A percentile compares a stretch with the other conserved stretches of the same genome.
phyloP scores from a whole-genome alignment of 2,888 invertebrate genomes.

The Clistopyga incitator region DNA sequence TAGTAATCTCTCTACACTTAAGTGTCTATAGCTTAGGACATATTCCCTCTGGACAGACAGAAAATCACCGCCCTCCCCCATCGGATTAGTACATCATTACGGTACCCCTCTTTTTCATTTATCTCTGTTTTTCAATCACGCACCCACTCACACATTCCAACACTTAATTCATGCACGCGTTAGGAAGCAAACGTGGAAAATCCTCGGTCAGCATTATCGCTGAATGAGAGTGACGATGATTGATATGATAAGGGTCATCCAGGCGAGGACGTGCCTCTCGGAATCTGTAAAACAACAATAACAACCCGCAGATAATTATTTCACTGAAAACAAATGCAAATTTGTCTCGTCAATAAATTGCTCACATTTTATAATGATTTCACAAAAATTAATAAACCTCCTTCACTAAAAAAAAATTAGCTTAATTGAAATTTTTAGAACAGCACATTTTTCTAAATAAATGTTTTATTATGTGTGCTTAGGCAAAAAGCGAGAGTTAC shows the following conservation, averaged over 20 bases:
- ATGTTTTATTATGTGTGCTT: conserved; percentile 13
- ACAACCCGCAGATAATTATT: conserved; percentile 18
- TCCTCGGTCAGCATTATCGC: conserved; percentile 59
- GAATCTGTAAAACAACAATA: conserved; percentile 50
- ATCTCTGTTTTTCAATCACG: conserved; percentile 6
- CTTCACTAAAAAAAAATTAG: too few species aligned
- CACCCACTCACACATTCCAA: conserved; percentile 13
- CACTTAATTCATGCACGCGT: conserved; percentile 36
- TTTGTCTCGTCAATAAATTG: background rate
- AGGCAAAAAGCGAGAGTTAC: conserved; percentile 23
- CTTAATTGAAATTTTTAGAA: too few species aligned
- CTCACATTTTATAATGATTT: background rate
- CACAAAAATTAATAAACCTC: too few species aligned
- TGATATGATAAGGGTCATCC: conserved; percentile 49
- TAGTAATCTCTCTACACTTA: conserved; percentile 57
- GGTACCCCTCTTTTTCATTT: conserved; percentile 17
- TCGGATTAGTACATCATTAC: conserved; percentile 28
- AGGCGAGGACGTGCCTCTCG: conserved; percentile 48
- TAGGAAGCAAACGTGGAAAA: conserved; percentile 57
- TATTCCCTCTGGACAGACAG: conserved; percentile 36
- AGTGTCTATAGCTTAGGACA: conserved; percentile 54
- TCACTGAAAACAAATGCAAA: background rate
- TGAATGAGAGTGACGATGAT: conserved; percentile 55
- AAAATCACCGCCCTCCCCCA: conserved; percentile 19
- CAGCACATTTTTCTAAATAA: background rate